Evolutionary conservation across 2,113 vertebrate genomes (phyloP), one percentile per base, ranked within the genome.

Genomic region (Ciconia boyciana): DNA sequence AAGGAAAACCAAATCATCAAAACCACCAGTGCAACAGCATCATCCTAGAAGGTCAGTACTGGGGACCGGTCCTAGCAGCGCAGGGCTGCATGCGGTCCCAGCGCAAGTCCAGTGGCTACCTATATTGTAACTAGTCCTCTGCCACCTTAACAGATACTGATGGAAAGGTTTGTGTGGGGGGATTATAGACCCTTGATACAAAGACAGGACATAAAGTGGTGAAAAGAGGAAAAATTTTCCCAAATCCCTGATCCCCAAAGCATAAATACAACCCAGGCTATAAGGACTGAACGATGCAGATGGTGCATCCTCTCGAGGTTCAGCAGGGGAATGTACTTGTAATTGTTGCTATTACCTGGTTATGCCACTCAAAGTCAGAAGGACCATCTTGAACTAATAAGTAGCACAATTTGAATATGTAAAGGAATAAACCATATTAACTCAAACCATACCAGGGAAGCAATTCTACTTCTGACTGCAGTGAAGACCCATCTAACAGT

Each of bases 11-110:
- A 84, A 82, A 71, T 60, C 2, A 64, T 52, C 5, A 92, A 88
- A 93, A 83, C 1, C 15, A 51, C 1, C 4, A 25, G 14, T 54
- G 32, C 18, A 78, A 44, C 20, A 91, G 10, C 48, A 58, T 14
- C 15, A 46, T 43, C 6, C 68, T 49, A 39, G 6, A 16, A 39
- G 31, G 32, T 76, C 49, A 28, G 14, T 69, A 16, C 15, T 32
- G 28, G n/a, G n/a, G 21, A 66, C 28, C 31, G 19, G 11, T 11
- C 25, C 21, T 29, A 48, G 13, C 18, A 29, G 44, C 36, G 13
- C 62, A 64, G 51, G 32, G 12, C 43, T 54, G 24, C 0, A 0
- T 66, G 13, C 36, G 36, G 20, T 46, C 9, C 29, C 9, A 39
- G 17, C 17, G 18, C 13, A 48, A 29, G 28, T 83, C 39, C 58